phyloP scores from a whole-genome alignment of 2,113 vertebrate genomes.

The Cephalopterus ornatus region DNA sequence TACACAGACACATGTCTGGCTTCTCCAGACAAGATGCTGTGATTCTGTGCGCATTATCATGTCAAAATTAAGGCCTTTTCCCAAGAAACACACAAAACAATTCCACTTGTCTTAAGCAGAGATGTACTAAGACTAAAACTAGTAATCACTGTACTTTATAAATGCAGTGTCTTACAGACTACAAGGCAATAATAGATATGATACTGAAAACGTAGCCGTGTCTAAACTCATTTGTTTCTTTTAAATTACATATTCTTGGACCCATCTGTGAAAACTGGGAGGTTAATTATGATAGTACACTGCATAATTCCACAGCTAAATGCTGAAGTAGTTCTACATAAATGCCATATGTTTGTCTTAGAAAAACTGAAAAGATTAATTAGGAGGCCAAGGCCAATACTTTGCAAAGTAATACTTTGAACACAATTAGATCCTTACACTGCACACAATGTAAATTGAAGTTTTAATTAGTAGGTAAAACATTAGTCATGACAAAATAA shows the following conservation, averaged over 20 bases:
- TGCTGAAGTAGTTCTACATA: slow-evolving; percentile 62
- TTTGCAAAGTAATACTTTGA: slow-evolving; percentile 54
- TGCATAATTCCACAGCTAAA: slow-evolving; percentile 72
- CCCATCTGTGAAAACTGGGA: slow-evolving; percentile 69
- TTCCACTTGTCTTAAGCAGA: slow-evolving; percentile 15
- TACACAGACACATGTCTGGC: slow-evolving; percentile 41
- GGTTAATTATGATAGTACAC: slow-evolving; percentile 72
- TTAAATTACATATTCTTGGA: slow-evolving; percentile 71
- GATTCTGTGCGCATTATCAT: background rate
- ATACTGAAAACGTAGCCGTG: slow-evolving; percentile 24
- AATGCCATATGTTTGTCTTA: slow-evolving; percentile 75
- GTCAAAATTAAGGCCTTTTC: background rate
- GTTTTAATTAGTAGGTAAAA: slow-evolving; percentile 69
- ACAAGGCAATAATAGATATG: slow-evolving; percentile 16
- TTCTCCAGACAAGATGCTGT: slow-evolving; percentile 34
- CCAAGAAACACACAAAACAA: slow-evolving; percentile 5
- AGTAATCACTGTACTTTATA: background rate
- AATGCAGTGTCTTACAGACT: slow-evolving; percentile 20
- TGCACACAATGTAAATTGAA: slow-evolving; percentile 49
- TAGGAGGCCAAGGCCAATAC: slow-evolving; percentile 68
- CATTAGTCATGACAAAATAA: slow-evolving; percentile 1
- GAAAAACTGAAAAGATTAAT: slow-evolving; percentile 74
- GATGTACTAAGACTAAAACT: background rate
- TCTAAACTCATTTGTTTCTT: slow-evolving; percentile 57
- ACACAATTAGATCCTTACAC: slow-evolving; percentile 65